Base-by-base conservation (phyloP, 2,797 vertebrate genomes). In the Erpetoichthys calabaricus region DNA sequence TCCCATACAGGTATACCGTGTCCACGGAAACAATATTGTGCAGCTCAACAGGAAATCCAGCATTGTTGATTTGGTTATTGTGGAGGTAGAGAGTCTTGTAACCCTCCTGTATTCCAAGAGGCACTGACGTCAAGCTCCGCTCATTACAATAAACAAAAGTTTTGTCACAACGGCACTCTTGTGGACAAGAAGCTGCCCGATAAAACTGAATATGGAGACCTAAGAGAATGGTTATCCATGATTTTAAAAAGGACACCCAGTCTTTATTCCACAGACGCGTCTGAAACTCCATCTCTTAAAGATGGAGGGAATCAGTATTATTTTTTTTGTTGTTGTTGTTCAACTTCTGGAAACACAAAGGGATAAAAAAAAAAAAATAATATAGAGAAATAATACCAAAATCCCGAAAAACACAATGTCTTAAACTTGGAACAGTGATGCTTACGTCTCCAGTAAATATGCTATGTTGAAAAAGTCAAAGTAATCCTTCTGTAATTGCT, bases 81-180 rank as follows among this genome's bases (percentile, higher is more conserved):
- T 97, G 92, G 80, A 96, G 89, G 86, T 94, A 97, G 74, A 97
- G 91, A 59, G 91, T 91, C 63, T 88, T 92, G 70, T 92, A 91
- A 75, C 92, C 92, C 86, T 95, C 92, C 7, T 91, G 90, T 63
- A 97, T 90, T 76, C 91, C 93, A 82, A 89, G 83, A 86, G 94
- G 92, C 86, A 94, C 92, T 83, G 92, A 94, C 77, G 91, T 97
- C 85, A 97, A 83, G 80, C 89, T 90, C 77, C 94, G 79, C 70
- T 97, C 92, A 0, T 97, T 97, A 80, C 94, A 97, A 80, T 97
- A 97, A 76, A 96, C 90, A 80, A 93, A 97, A 69, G 89, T 91
- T 64, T 86, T 80, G 70, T 97, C 94, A 51, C 94, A 97, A 64
- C 92, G 92, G 70, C 94, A 97, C 69, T 92, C 90, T 45, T 82